A percentile compares a stretch with the other conserved stretches of the same genome.
These are phyloP conservation scores for Huso huso DNA, from an alignment of 2,797 vertebrate species.

Conservation along the genomic window DNA sequence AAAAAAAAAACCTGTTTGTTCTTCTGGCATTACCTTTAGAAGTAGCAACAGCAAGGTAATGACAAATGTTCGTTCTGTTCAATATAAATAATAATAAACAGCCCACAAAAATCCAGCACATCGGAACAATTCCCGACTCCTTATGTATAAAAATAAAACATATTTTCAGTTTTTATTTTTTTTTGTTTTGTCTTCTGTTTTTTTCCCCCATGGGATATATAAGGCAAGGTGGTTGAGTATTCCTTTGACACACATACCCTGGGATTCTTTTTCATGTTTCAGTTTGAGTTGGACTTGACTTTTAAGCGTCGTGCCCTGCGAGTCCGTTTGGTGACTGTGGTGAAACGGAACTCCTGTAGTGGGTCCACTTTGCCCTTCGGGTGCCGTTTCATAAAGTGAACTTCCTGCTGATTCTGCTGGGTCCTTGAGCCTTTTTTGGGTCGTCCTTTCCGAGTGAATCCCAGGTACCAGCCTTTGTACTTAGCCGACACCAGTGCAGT, in stretches of 20 bases:
- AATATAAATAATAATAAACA: conserved; percentile 67
- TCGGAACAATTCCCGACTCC: conserved; percentile 52
- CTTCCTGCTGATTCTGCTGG: conserved; percentile 68
- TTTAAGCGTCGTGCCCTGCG: conserved; percentile 69
- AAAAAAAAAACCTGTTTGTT: conserved; percentile 20
- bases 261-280: conserved; percentile 23
- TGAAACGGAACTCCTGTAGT: conserved; percentile 66
- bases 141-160: conserved; percentile 75
- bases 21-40: conserved; percentile 45
- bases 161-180: conserved; percentile 48
- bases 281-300: conserved; percentile 55
- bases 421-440: conserved; percentile 69
- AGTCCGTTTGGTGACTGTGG: conserved; percentile 68
- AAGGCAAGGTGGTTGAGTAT: conserved; percentile 43
- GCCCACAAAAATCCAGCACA: conserved; percentile 58
- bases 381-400: conserved; percentile 74
- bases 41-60: conserved; percentile 42
- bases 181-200: conserved; percentile 28
- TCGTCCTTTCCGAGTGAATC: conserved; percentile 69
- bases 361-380: conserved; percentile 58
- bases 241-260: conserved; percentile 19
- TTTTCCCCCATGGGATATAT: conserved; percentile 38
- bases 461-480: conserved; percentile 75
- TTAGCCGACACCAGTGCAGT: conserved; percentile 70
- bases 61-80: conserved; percentile 52